A percentile compares a stretch with the other conserved stretches of the same genome.
phyloP scores from a whole-genome alignment of 2,888 invertebrate genomes.

The Temnothorax ravouxi region DNA sequence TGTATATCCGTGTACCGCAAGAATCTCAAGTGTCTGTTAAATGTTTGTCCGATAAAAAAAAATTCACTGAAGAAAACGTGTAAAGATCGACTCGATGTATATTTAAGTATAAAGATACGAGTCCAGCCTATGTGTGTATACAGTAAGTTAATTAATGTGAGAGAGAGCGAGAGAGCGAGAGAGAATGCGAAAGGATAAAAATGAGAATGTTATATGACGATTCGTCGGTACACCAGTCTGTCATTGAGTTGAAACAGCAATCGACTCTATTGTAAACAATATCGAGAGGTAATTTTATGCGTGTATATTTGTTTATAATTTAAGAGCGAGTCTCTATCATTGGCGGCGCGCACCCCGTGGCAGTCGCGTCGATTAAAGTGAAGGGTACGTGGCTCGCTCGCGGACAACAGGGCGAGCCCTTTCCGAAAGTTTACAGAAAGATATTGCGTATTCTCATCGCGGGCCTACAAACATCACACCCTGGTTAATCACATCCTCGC shows the following conservation, averaged over 20 bases:
- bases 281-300: constrained; percentile 36
- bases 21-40: constrained; percentile 84
- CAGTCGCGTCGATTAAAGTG: neutral
- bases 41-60: constrained; percentile 74
- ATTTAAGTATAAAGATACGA: constrained; percentile 67
- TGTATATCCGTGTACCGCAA: constrained; percentile 75
- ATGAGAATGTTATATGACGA: constrained; percentile 51
- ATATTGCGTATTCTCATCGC: constrained; percentile 33
- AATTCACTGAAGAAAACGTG: constrained; percentile 54
- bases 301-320: constrained; percentile 46
- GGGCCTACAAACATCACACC: constrained; percentile 58
- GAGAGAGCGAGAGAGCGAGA: neutral
- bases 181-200: neutral
- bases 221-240: constrained; percentile 64
- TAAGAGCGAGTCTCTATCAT: constrained; percentile 24
- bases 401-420: neutral
- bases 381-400: neutral
- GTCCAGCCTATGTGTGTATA: constrained; percentile 77
- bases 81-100: constrained; percentile 64
- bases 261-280: constrained; percentile 52
- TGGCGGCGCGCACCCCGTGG: neutral
- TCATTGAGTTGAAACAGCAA: constrained; percentile 43
- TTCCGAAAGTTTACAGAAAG: constrained; percentile 14
- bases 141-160: constrained; percentile 65
- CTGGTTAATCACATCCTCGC: constrained; percentile 6